phyloP scores from a whole-genome alignment of 2,113 vertebrate species.

The Peucedramus taeniatus region DNA sequence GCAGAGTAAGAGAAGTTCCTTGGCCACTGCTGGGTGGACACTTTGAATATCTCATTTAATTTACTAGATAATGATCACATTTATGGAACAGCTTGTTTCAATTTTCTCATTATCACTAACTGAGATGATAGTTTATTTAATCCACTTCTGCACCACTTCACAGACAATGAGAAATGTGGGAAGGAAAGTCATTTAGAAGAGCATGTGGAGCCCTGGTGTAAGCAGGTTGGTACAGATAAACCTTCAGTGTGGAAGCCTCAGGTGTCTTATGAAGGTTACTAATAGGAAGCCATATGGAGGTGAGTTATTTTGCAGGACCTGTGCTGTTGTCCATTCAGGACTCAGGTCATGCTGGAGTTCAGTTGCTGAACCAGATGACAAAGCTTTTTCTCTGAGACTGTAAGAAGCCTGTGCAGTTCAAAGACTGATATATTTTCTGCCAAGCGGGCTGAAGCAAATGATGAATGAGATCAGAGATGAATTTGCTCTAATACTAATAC shows the following conservation, averaged over 20 bases:
- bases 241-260: background rate
- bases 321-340: background rate
- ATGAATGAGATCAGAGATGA: slow-evolving; percentile 47
- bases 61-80: slow-evolving; percentile 51
- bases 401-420: background rate
- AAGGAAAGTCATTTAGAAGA: background rate
- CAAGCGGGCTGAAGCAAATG: slow-evolving; percentile 7
- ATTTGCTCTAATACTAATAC: slow-evolving; percentile 41
- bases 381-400: background rate
- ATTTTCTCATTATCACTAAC: slow-evolving; percentile 51
- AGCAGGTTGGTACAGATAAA: background rate
- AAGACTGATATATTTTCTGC: background rate
- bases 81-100: slow-evolving; percentile 51
- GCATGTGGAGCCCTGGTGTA: rapidly evolving
- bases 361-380: background rate
- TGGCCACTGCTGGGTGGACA: slow-evolving; percentile 15
- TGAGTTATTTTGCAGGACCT: background rate
- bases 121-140: slow-evolving; percentile 26
- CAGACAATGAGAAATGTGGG: slow-evolving; percentile 9
- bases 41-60: slow-evolving; percentile 51
- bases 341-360: background rate
- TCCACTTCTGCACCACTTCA: slow-evolving; percentile 29
- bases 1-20: background rate
- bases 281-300: background rate
- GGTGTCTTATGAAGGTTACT: background rate